Base-by-base conservation (phyloP, 1,140 invertebrate species). In the Asobara japonica region DNA sequence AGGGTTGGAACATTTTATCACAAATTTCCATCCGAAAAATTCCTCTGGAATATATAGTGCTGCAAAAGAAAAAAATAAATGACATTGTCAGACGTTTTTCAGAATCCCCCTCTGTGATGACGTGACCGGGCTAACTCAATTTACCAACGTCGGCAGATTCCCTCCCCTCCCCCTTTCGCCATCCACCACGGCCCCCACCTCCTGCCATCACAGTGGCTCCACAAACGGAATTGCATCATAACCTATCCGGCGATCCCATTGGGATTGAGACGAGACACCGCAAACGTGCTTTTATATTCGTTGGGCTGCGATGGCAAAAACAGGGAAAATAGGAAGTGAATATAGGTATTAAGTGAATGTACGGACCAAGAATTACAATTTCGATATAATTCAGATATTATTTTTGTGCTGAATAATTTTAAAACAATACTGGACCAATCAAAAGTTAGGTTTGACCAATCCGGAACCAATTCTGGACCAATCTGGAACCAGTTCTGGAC, bases 191-290 rank as follows among this genome's bases (percentile, higher is more conserved):
- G n/a, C n/a, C n/a, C n/a, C n/a, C n/a, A n/a, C n/a, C n/a, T 65
- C 62, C 29, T 65, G 20, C n/a, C 27, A 31, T 18, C 33, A n/a
- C 48, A 18, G 45, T 77, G 80, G 77, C 79, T 81, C 80, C 73
- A 61, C 77, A 79, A 80, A 78, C 79, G 75, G 80, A 84, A 86
- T 84, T 80, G 79, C 80, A 77, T 84, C 80, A 80, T 77, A 80
- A 77, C 71, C 75, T 75, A 72, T 13, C 75, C 25, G 48, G 56
- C 68, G 48, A 60, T 71, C 45, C 71, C 70, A 8, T 20, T 16
- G 69, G 45, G 65, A 72, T 45, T 71, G 2, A 60, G 31, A 60
- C 29, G 38, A 22, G 45, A 69, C 25, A 33, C 60, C 13, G 27
- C 27, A 65, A 36, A 16, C 18, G 29, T n/a, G 22, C 18, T 20